These are phyloP conservation scores for Polydrusus tereticollis DNA, from an alignment of 2,888 invertebrate species.

Conservation along the genomic window DNA sequence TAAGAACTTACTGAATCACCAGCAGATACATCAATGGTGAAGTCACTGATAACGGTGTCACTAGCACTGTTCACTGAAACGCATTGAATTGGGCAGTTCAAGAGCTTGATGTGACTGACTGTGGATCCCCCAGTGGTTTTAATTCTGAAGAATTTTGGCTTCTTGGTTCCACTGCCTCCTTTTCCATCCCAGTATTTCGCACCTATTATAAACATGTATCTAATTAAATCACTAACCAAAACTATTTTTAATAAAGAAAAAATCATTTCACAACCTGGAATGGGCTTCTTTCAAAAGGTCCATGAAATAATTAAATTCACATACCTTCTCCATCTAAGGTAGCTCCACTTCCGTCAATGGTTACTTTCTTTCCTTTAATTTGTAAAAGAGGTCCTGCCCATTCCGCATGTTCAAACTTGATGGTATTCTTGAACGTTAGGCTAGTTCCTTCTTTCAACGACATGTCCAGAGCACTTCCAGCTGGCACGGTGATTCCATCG, in stretches of 20 bases:
- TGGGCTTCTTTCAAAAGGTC: neutral
- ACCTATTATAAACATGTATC: neutral
- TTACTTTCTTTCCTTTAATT: slow-evolving; percentile 19
- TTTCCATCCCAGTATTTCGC: slow-evolving; percentile 50
- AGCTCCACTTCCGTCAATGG: slow-evolving; percentile 15
- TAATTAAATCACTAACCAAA: neutral
- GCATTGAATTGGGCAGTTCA: slow-evolving; percentile 50
- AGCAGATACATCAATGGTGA: slow-evolving; percentile 50
- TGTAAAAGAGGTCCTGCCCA: slow-evolving; percentile 28
- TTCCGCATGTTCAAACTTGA: slow-evolving; percentile 10
- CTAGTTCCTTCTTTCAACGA: slow-evolving; percentile 14
- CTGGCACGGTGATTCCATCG: slow-evolving; percentile 21
- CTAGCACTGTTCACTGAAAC: slow-evolving; percentile 34
- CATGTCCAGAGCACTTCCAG: slow-evolving; percentile 16
- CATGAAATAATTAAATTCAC: neutral
- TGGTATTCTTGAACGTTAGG: slow-evolving; percentile 5
- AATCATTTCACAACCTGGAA: no score
- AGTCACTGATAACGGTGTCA: slow-evolving; percentile 30
- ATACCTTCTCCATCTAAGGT: slow-evolving; percentile 46
- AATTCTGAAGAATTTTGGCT: slow-evolving; percentile 50
- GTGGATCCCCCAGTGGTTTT: slow-evolving; percentile 41
- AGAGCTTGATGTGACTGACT: slow-evolving; percentile 38
- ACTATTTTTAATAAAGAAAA: neutral
- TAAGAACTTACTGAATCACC: slow-evolving; percentile 47
- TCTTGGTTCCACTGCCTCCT: slow-evolving; percentile 43